A percentile compares a stretch with the other conserved stretches of the same genome.
phyloP scores from a whole-genome alignment of 2,797 vertebrate genomes.

The Oophaga sylvatica region DNA sequence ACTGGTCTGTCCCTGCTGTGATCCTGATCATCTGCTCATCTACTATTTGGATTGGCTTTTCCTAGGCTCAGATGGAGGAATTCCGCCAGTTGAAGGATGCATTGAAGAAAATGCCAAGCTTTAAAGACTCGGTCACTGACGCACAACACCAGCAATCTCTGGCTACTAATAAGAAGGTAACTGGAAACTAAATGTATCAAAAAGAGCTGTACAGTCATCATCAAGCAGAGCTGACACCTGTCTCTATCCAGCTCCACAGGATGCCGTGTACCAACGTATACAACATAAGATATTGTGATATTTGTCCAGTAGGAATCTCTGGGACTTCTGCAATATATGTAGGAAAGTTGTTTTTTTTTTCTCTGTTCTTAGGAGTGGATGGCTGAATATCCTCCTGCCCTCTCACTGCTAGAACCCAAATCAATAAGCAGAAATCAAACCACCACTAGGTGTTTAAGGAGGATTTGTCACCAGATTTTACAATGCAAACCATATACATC shows the following conservation, averaged over 20 bases:
- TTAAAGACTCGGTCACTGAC: constrained; percentile 65
- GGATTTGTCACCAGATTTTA: no score
- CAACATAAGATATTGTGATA: background rate
- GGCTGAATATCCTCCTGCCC: no score
- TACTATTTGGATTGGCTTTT: background rate
- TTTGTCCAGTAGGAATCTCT: background rate
- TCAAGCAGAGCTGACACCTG: background rate
- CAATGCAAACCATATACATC: no score
- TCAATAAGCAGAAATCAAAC: background rate
- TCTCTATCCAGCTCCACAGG: background rate
- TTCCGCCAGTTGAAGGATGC: constrained; percentile 74
- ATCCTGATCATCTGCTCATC: background rate
- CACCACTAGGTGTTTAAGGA: no score
- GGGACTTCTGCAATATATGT: background rate
- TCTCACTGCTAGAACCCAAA: background rate
- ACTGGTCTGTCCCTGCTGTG: background rate
- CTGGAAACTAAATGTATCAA: background rate
- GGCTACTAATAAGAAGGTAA: constrained; percentile 63
- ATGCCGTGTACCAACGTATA: background rate
- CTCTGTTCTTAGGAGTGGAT: background rate
- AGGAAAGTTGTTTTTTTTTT: background rate
- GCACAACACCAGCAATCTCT: constrained; percentile 60
- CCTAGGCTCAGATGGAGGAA: constrained; percentile 74
- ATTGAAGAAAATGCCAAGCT: constrained; percentile 74
- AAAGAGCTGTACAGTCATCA: background rate